Conservation (phyloP, 1,140 invertebrate species). For the Plectrocnemia conspersa region DNA sequence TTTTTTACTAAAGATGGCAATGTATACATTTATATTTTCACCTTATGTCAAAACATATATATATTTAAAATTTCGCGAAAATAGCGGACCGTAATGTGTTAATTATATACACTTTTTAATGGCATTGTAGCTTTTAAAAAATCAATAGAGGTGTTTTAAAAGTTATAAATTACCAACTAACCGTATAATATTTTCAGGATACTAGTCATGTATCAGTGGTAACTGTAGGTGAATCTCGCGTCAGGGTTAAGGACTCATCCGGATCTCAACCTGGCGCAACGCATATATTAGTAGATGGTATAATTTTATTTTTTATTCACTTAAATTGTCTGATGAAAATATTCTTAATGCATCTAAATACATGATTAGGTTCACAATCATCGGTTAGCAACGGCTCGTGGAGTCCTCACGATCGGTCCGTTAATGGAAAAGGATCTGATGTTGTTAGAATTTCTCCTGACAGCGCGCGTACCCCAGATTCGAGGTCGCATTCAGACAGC, state of each 20-base stretch:
- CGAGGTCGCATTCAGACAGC: constrained; percentile 48
- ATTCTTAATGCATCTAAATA: constrained; percentile 4
- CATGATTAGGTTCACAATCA: constrained; percentile 20
- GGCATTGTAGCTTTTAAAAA: too few species aligned
- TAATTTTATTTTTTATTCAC: background rate
- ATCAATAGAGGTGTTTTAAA: too few species aligned
- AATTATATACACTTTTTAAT: too few species aligned
- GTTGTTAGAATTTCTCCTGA: constrained; percentile 28
- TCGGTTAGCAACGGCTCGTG: constrained; percentile 25
- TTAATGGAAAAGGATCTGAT: constrained; percentile 22
- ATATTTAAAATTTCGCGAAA: too few species aligned
- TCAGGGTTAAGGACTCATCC: constrained; percentile 62
- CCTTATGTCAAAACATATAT: too few species aligned
- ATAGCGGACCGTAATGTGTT: too few species aligned
- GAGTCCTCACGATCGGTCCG: constrained; percentile 11
- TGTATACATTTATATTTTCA: too few species aligned
- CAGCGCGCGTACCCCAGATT: constrained; percentile 28
- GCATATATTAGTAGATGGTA: constrained; percentile 39
- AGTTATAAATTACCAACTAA: too few species aligned
- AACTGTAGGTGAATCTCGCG: constrained; percentile 74
- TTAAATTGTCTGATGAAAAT: background rate
- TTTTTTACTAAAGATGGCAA: too few species aligned
- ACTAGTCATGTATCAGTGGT: constrained; percentile 87
- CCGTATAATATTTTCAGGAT: constrained; percentile 52
- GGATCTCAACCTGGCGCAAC: constrained; percentile 41